phyloP scores from a whole-genome alignment of 2,888 invertebrate species.

The Agrypnus murinus region DNA sequence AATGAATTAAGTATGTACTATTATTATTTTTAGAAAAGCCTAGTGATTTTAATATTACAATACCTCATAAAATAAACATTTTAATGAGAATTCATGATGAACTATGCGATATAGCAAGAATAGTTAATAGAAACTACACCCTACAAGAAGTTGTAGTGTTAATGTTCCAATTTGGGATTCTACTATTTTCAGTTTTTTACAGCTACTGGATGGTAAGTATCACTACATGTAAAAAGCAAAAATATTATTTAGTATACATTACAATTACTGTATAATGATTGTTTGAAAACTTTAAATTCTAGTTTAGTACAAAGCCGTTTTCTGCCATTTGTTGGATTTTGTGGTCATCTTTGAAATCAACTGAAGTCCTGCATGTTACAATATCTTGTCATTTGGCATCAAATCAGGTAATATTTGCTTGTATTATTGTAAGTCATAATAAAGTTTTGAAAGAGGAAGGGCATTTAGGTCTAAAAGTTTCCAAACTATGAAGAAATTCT shows the following conservation, averaged over 20 bases:
- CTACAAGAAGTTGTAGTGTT: constrained; percentile 49
- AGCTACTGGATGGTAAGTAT: constrained; percentile 52
- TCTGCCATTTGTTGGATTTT: constrained; percentile 36
- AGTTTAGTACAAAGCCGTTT: constrained; percentile 35
- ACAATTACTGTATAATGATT: no score
- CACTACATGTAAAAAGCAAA: no score
- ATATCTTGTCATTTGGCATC: constrained; percentile 33
- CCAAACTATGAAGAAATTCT: no score
- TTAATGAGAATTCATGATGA: constrained; percentile 48
- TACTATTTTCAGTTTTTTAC: constrained; percentile 52
- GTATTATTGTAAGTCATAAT: no score
- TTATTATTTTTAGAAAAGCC: no score
- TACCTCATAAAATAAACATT: constrained; percentile 41
- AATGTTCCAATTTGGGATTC: constrained; percentile 45
- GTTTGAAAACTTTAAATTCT: no score
- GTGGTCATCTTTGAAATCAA: constrained; percentile 36
- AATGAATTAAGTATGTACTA: no score
- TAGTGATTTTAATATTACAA: no score
- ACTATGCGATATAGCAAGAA: constrained; percentile 45
- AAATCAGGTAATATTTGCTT: constrained; percentile 22
- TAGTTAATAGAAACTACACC: constrained; percentile 47
- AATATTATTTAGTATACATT: no score
- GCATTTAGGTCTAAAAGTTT: no score
- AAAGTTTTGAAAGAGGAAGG: no score
- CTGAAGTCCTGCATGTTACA: constrained; percentile 41